phyloP scores from a whole-genome alignment of 2,113 vertebrate species.

The Thalassoma bifasciatum region DNA sequence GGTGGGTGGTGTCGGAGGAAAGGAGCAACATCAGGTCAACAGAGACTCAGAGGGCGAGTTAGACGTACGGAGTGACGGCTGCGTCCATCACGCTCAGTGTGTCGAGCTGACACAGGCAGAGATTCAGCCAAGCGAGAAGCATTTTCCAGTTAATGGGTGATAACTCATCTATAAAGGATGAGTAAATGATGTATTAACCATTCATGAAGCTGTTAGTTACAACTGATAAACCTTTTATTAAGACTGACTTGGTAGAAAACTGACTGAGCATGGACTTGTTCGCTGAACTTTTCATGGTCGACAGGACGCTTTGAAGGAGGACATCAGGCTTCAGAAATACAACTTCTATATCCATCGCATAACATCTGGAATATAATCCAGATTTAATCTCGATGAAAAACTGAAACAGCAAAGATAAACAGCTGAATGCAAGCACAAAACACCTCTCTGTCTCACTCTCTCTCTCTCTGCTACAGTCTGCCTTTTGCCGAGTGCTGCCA shows the following conservation, averaged over 20 bases:
- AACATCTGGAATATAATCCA: no score
- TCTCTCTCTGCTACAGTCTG: not conserved
- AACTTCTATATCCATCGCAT: no score
- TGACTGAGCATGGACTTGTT: not conserved
- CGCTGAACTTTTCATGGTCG: not conserved
- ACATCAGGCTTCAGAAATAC: not conserved
- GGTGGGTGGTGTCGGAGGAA: constrained; percentile 10
- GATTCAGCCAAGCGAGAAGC: not conserved
- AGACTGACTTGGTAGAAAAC: not conserved
- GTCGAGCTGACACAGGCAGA: not conserved
- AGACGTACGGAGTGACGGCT: not conserved
- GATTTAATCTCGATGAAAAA: no score
- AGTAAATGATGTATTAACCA: constrained; percentile 17
- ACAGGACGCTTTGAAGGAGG: not conserved
- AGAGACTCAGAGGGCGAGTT: not conserved
- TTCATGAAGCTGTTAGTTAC: constrained; percentile 1
- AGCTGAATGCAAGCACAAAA: no score
- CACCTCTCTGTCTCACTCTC: not conserved
- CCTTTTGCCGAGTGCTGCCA: constrained; percentile 32
- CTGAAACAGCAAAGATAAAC: no score
- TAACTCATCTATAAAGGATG: constrained; percentile 14
- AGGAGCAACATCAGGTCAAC: constrained; percentile 17
- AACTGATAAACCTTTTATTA: not conserved
- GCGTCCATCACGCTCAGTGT: not conserved
- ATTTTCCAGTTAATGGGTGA: not conserved